phyloP scores from a whole-genome alignment of 2,888 invertebrate species.

The Archaeoteleia sp. region DNA sequence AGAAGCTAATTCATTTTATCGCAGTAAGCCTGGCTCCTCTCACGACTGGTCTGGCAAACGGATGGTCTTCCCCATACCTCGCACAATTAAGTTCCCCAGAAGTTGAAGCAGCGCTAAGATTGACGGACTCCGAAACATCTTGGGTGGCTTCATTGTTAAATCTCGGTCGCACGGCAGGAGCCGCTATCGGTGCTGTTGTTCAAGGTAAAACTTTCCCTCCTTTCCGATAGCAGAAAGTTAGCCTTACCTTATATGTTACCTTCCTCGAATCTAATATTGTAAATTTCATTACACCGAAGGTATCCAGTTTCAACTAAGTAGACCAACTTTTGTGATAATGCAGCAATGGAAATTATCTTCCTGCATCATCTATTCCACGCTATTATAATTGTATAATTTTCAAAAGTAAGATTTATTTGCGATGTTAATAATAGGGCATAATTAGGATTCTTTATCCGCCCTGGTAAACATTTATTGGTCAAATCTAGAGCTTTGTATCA shows the following conservation, averaged over 20 bases:
- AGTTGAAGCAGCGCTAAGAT: conserved; percentile 54
- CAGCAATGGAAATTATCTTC: no score
- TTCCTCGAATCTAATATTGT: conserved; percentile 2
- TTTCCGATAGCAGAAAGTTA: conserved; percentile 1
- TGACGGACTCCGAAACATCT: conserved; percentile 65
- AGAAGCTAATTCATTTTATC: neutral
- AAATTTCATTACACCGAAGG: neutral
- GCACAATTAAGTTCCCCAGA: conserved; percentile 65
- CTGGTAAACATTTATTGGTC: no score
- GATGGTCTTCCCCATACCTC: conserved; percentile 72
- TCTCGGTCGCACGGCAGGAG: conserved; percentile 67
- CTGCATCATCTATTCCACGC: no score
- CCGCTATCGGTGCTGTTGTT: conserved; percentile 62
- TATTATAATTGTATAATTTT: no score
- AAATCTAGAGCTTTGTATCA: no score
- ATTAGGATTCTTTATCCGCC: no score
- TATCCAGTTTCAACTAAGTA: neutral
- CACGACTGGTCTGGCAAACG: conserved; percentile 66
- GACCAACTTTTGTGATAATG: neutral
- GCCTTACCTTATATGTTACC: neutral
- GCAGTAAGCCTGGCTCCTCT: conserved; percentile 65
- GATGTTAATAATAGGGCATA: no score
- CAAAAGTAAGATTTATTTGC: no score
- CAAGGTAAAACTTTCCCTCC: conserved; percentile 61
- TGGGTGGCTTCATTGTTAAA: conserved; percentile 70